Conservation (phyloP, 2,113 vertebrate genomes). For the Microcebus jonahi region DNA sequence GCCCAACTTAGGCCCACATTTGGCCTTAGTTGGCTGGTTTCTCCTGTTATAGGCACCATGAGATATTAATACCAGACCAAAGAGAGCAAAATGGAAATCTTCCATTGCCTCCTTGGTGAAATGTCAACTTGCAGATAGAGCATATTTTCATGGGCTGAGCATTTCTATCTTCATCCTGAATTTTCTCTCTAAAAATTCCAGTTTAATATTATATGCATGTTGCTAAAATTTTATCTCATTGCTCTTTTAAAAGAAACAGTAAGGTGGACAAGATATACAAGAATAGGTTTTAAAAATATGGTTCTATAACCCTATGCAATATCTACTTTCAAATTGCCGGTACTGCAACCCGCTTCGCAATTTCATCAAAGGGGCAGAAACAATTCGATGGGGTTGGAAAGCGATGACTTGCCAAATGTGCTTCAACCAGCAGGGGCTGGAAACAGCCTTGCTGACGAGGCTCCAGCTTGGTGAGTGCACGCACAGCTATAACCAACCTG, state of each 20-base stretch:
- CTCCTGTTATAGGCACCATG: neutral
- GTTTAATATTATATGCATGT: neutral
- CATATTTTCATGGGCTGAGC: neutral
- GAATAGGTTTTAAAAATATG: constrained; percentile 50
- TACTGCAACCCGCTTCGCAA: constrained; percentile 50
- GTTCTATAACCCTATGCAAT: constrained; percentile 30
- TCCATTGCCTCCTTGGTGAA: constrained; percentile 36
- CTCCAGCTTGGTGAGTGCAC: constrained; percentile 70
- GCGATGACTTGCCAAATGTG: constrained; percentile 72
- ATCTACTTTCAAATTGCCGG: constrained; percentile 61
- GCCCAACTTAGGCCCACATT: neutral
- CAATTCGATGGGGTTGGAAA: constrained; percentile 61
- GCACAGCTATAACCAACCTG: constrained; percentile 69
- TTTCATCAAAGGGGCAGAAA: constrained; percentile 73
- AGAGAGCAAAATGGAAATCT: constrained; percentile 1
- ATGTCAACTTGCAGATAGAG: constrained; percentile 56
- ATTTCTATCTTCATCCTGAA: constrained; percentile 28
- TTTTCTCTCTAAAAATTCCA: constrained; percentile 21
- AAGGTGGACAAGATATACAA: constrained; percentile 36
- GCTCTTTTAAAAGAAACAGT: constrained; percentile 49
- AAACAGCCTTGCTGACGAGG: constrained; percentile 71
- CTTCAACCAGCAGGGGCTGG: constrained; percentile 67
- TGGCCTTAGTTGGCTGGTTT: neutral
- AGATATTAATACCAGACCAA: neutral
- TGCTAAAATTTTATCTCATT: neutral